Conservation (phyloP, 2,797 vertebrate genomes). For the Cossypha heuglini region DNA sequence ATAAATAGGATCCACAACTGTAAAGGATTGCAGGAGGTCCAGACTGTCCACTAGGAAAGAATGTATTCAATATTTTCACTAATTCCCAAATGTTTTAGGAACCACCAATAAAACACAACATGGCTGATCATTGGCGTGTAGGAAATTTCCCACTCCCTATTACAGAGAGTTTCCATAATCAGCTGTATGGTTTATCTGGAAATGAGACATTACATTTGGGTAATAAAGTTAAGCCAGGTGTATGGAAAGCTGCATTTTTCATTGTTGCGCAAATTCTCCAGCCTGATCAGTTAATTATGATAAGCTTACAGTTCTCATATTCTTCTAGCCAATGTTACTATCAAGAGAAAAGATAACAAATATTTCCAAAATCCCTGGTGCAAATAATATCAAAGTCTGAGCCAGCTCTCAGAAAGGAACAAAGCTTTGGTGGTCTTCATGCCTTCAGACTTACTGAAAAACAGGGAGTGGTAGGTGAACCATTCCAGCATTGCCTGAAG, state of each 20-base stretch:
- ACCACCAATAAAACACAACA: neutral
- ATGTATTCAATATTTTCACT: neutral
- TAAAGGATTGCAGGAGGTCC: neutral
- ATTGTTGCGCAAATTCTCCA: neutral
- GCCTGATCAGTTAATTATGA: neutral
- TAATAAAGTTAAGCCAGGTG: constrained; percentile 6
- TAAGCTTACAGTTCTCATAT: neutral
- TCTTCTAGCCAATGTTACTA: neutral
- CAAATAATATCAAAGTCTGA: neutral
- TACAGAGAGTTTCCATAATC: neutral
- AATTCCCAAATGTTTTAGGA: neutral
- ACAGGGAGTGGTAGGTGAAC: constrained; percentile 12
- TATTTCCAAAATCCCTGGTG: neutral
- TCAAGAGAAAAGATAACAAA: constrained; percentile 14
- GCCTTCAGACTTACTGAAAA: neutral
- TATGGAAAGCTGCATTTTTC: neutral
- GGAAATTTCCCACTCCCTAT: neutral
- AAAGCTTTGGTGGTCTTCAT: constrained; percentile 43
- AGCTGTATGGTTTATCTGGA: neutral
- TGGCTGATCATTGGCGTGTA: neutral
- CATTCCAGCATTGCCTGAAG: neutral
- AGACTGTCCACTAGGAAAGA: neutral
- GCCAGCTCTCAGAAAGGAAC: neutral
- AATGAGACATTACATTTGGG: neutral
- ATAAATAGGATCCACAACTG: neutral